These are phyloP conservation scores for Psilopsiagon aurifrons DNA, from an alignment of 2,113 vertebrate genomes.

Conservation along the genomic window DNA sequence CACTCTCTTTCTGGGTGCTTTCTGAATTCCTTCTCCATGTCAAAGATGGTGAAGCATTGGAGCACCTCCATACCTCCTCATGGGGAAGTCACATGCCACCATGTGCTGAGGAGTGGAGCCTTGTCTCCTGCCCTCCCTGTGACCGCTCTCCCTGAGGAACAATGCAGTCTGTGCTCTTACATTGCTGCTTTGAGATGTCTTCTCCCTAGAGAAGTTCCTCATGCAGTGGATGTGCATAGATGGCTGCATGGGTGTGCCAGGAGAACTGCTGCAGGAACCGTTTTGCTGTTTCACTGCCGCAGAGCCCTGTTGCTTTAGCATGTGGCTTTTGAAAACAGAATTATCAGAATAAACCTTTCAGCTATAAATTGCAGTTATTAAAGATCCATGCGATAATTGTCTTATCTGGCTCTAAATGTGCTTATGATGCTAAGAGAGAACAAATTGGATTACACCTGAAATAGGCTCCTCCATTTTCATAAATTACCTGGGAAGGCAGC, in stretches of 20 bases:
- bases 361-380: constrained; percentile 59
- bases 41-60: rapidly evolving
- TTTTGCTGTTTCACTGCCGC: background rate
- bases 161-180: background rate
- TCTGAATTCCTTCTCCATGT: background rate
- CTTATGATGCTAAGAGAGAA: constrained; percentile 41
- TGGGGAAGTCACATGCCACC: background rate
- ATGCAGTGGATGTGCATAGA: rapidly evolving
- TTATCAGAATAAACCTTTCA: constrained; percentile 38
- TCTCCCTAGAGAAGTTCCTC: rapidly evolving
- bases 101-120: rapidly evolving
- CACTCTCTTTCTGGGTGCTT: background rate
- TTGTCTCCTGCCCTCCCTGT: background rate
- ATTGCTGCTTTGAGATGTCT: background rate
- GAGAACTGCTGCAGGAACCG: rapidly evolving
- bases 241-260: rapidly evolving
- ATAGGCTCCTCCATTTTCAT: constrained; percentile 46
- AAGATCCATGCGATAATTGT: constrained; percentile 62
- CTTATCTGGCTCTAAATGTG: constrained; percentile 59
- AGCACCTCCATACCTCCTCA: rapidly evolving
- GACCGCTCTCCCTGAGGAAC: rapidly evolving
- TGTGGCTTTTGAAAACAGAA: background rate
- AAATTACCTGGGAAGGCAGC: background rate
- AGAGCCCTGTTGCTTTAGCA: background rate
- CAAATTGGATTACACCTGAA: constrained; percentile 52